Evolutionary conservation across 2,113 vertebrate genomes (phyloP), one percentile per base, ranked within the genome.

Genomic region (Terrapene triunguis): DNA sequence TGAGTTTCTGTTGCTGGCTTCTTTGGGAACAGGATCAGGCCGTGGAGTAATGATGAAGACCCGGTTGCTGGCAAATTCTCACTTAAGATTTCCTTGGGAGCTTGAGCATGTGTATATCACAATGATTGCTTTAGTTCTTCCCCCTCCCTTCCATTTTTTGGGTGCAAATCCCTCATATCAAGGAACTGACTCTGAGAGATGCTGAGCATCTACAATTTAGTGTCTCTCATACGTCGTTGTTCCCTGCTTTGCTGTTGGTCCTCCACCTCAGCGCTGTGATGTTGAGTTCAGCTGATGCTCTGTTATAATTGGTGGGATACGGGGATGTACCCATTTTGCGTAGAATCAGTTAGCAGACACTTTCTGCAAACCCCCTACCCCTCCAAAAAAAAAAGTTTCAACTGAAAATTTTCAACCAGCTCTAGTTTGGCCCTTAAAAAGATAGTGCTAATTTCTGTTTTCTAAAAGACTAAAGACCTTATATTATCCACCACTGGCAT

Each of bases 281-380:
- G 38, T 42, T 25, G 0, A 10, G 13, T 27, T 80, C 0, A 35
- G 44, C 29, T 35, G 79, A 10, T n/a, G 32, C 22, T 51, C 42
- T 78, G 25, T 29, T 50, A 22, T 19, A 72, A 21, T 19, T 72
- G 17, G 65, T 53, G 50, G 32, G 1, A 72, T 80, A 53, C 47
- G 44, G 50, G 12, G 6, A 7, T 54, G 9, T 54, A 13, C 38
- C 6, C 19, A 32, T 83, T 47, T n/a, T 0, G 0, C 54, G 35
- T 47, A 84, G 87, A 85, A 82, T 44, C 50, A 32, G 69, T 47
- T 2, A 84, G 53, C 53, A 25, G 53, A 25, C 57, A 12, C 29
- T 82, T 6, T 89, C n/a, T 38, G 1, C 0, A 74, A 83, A 89
- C 53, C 3, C 6, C 5, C 21, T 21, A 21, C 3, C 53, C 17